These are phyloP conservation scores for Ladona fulva DNA, from an alignment of 1,140 invertebrate species.

Conservation along the genomic window DNA sequence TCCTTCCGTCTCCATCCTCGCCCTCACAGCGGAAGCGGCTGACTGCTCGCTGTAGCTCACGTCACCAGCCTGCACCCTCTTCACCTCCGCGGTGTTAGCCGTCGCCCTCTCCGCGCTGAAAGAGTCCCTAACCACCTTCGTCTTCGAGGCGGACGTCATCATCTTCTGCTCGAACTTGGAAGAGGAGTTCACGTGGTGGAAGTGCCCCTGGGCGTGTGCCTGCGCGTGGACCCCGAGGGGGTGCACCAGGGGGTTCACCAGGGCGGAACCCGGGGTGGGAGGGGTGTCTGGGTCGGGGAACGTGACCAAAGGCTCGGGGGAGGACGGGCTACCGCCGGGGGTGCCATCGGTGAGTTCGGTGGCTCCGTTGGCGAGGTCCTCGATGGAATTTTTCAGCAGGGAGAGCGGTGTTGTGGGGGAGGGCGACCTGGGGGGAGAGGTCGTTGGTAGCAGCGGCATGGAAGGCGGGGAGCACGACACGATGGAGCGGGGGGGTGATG, in stretches of 20 bases:
- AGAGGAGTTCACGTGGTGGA: conserved; percentile 34
- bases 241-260: conserved; percentile 39
- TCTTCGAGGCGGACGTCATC: conserved; percentile 65
- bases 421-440: background rate
- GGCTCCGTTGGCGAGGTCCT: conserved; percentile 49
- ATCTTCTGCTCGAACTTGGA: conserved; percentile 68
- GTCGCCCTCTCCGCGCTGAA: conserved; percentile 64
- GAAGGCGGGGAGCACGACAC: too few species aligned
- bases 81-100: conserved; percentile 68
- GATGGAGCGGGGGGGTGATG: background rate
- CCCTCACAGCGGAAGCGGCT: conserved; percentile 46
- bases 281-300: conserved; percentile 68
- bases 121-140: conserved; percentile 45
- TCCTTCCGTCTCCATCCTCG: conserved; percentile 61
- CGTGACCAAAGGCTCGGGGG: conserved; percentile 59
- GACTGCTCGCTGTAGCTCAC: conserved; percentile 65
- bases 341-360: conserved; percentile 30
- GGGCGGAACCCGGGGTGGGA: conserved; percentile 35
- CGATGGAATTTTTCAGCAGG: conserved; percentile 47
- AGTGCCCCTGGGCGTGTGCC: conserved; percentile 38
- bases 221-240: conserved; percentile 30
- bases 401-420: background rate
- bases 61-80: conserved; percentile 66
- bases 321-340: conserved; percentile 36
- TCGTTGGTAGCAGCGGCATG: too few species aligned